These are phyloP conservation scores for Parnassius mnemosyne DNA, from an alignment of 2,888 invertebrate genomes.

Conservation along the genomic window DNA sequence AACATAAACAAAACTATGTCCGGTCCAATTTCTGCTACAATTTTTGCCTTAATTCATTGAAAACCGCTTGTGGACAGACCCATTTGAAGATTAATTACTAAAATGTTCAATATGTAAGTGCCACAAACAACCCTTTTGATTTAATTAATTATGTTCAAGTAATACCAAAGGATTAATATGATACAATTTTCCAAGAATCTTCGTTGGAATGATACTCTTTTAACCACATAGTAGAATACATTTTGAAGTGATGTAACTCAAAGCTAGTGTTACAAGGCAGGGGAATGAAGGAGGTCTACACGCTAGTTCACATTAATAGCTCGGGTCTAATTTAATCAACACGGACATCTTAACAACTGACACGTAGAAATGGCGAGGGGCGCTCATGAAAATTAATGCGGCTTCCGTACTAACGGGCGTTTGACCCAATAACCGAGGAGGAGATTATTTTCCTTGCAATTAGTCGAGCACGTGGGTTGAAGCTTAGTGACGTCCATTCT, in stretches of 20 bases:
- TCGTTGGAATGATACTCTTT: background rate
- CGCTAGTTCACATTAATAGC: constrained; percentile 20
- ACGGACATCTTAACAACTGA: constrained; percentile 20
- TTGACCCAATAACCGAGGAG: constrained; percentile 23
- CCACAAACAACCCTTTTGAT: constrained; percentile 16
- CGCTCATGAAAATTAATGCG: constrained; percentile 24
- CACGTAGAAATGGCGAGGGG: constrained; percentile 9
- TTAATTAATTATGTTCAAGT: constrained; percentile 7
- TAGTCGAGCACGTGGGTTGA: constrained; percentile 7
- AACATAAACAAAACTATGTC: too few relatives aligned
- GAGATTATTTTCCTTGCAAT: constrained; percentile 24
- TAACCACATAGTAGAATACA: background rate
- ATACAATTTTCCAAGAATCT: background rate
- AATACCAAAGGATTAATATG: constrained; percentile 2
- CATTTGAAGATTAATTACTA: constrained; percentile 17
- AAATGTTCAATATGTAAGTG: constrained; percentile 16
- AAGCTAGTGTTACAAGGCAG: constrained; percentile 8
- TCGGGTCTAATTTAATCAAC: constrained; percentile 23
- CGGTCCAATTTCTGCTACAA: background rate
- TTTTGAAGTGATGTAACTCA: background rate
- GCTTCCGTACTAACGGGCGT: constrained; percentile 18
- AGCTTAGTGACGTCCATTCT: background rate
- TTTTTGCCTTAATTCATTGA: background rate
- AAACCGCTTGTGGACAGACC: background rate
- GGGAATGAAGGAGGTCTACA: constrained; percentile 9